Percentiles rank a stretch among this genome's conserved stretches.
These are phyloP conservation scores for Drosophila orena DNA, from an alignment of 1,140 invertebrate genomes.

Conservation along the genomic window DNA sequence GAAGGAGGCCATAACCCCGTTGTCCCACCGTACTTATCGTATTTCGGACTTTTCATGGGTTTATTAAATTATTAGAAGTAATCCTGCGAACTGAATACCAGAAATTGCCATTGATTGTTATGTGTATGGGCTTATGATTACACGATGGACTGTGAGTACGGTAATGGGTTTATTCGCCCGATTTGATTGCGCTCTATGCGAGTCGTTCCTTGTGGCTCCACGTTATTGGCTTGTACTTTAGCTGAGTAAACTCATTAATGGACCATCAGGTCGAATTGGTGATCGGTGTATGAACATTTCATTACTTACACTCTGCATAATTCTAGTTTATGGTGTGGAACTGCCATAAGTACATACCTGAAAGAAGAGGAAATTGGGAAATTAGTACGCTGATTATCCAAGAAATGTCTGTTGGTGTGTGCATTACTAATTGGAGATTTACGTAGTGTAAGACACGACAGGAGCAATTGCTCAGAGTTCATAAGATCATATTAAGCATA, in stretches of 20 bases:
- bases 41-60: constrained; percentile 79
- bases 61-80: constrained; percentile 74
- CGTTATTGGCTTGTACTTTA: constrained; percentile 28
- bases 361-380: constrained; percentile 28
- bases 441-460: too few species aligned
- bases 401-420: constrained; percentile 11
- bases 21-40: constrained; percentile 56
- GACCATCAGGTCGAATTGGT: constrained; percentile 34
- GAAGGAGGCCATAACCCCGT: constrained; percentile 20
- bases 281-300: constrained; percentile 40
- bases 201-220: constrained; percentile 4
- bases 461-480: too few species aligned
- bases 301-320: constrained; percentile 43
- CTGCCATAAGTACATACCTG: constrained; percentile 53
- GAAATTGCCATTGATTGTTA: constrained; percentile 62
- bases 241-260: constrained; percentile 39
- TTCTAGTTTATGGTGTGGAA: constrained; percentile 19
- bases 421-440: background rate
- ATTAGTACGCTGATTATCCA: constrained; percentile 26
- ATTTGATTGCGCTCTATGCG: constrained; percentile 30
- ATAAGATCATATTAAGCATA: too few species aligned
- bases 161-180: constrained; percentile 43
- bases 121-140: constrained; percentile 40
- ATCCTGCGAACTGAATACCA: constrained; percentile 58
- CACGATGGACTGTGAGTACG: constrained; percentile 26